A percentile compares a stretch with the other conserved stretches of the same genome.
Conservation (phyloP, 2,888 invertebrate genomes). For the Atherix ibis region DNA sequence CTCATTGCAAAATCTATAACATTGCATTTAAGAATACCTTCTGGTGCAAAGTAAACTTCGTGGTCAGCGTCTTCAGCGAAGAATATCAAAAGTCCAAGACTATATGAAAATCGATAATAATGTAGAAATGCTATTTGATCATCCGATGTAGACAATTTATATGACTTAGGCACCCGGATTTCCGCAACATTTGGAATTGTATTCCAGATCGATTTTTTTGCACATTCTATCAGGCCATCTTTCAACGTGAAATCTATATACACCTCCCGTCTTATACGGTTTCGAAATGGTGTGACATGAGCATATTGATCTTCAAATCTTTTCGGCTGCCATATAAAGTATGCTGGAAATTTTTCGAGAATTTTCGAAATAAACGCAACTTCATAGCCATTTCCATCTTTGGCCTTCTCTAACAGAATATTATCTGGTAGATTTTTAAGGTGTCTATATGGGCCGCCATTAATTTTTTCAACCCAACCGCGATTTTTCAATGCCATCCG, state of each 20-base stretch:
- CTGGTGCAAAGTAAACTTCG: neutral
- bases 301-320: conserved; percentile 15
- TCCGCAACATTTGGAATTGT: conserved; percentile 21
- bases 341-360: conserved; percentile 44
- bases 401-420: conserved; percentile 20
- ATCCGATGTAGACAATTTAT: conserved; percentile 20
- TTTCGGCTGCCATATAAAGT: conserved; percentile 51
- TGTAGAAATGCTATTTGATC: conserved; percentile 22
- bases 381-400: conserved; percentile 26
- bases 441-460: conserved; percentile 21
- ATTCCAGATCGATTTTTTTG: conserved; percentile 25
- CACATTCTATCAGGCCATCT: conserved; percentile 31
- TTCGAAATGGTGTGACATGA: conserved; percentile 21
- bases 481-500: conserved; percentile 39
- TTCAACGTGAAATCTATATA: conserved; percentile 35
- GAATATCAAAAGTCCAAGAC: conserved; percentile 55
- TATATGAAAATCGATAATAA: conserved; percentile 66
- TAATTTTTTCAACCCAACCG: conserved; percentile 61
- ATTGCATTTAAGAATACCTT: too few species aligned
- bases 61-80: conserved; percentile 20
- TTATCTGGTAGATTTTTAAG: conserved; percentile 23
- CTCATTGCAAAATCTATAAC: too few species aligned
- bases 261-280: conserved; percentile 21
- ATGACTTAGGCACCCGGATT: conserved; percentile 54
- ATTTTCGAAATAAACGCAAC: conserved; percentile 41